These are phyloP conservation scores for Leptobrachium ailaonicum DNA, from an alignment of 2,113 vertebrate species.

Conservation along the genomic window DNA sequence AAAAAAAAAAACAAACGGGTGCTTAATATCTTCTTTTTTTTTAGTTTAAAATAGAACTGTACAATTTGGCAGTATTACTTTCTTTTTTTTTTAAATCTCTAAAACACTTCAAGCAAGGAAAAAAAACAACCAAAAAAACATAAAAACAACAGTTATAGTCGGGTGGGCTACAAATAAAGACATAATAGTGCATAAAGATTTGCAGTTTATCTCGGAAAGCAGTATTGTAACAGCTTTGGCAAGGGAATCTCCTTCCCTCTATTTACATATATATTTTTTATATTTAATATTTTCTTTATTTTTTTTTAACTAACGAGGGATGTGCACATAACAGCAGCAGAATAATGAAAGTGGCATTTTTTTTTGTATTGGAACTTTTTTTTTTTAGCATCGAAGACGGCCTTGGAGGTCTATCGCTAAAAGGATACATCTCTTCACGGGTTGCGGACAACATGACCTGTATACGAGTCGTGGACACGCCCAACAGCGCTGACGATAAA, in stretches of 20 bases:
- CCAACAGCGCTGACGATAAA: conserved; percentile 65
- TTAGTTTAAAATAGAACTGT: conserved; percentile 61
- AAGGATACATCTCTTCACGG: neutral
- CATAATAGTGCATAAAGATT: conserved; percentile 52
- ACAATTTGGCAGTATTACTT: conserved; percentile 52
- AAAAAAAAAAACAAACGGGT: conserved; percentile 61
- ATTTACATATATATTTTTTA: conserved; percentile 55
- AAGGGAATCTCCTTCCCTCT: conserved; percentile 39
- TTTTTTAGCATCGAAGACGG: neutral
- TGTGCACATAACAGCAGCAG: too few species aligned
- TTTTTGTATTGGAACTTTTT: conserved; percentile 7
- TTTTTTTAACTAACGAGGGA: too few species aligned
- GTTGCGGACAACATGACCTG: neutral
- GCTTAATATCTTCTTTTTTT: conserved; percentile 44
- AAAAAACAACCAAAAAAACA: conserved; percentile 21
- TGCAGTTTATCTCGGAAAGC: conserved; percentile 57
- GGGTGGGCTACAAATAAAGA: conserved; percentile 1
- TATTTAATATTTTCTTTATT: neutral
- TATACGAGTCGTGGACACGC: conserved; percentile 17
- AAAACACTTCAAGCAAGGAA: conserved; percentile 56
- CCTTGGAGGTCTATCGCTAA: neutral
- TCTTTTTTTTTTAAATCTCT: conserved; percentile 49
- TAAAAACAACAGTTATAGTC: neutral
- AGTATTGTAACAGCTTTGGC: conserved; percentile 45
- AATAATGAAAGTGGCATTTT: neutral